A percentile compares a stretch with the other conserved stretches of the same genome.
Conservation (phyloP, 2,797 vertebrate genomes). For the Squalus acanthias region DNA sequence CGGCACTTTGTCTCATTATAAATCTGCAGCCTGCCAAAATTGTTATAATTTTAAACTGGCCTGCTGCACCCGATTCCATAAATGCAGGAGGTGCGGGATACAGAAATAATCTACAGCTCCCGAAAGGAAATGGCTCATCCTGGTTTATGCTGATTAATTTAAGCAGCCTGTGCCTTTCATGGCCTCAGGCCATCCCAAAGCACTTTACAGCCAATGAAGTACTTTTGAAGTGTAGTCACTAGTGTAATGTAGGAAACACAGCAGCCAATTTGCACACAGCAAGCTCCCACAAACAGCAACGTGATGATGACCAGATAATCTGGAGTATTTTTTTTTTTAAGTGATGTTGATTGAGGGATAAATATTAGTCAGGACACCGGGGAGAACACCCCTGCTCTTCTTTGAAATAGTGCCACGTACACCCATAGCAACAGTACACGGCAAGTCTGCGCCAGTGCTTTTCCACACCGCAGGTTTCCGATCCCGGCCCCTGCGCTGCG, state of each 20-base stretch:
- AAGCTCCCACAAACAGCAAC: neutral
- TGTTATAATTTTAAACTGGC: neutral
- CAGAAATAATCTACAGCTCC: too few relatives aligned
- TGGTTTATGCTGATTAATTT: neutral
- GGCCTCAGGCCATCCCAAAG: neutral
- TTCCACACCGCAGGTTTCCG: neutral
- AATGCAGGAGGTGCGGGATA: neutral
- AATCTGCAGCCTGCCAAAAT: neutral
- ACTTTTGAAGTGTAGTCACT: neutral
- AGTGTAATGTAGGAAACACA: neutral
- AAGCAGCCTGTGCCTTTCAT: neutral
- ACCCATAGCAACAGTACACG: too few relatives aligned
- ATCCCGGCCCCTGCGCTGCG: too few relatives aligned
- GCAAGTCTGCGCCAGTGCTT: neutral
- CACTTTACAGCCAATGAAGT: neutral
- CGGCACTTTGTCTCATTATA: neutral
- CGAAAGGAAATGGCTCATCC: neutral
- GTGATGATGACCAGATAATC: neutral
- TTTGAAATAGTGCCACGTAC: neutral
- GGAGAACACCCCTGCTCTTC: neutral
- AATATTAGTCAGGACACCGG: neutral
- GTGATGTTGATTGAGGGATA: neutral
- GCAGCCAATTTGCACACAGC: neutral
- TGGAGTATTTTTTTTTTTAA: neutral
- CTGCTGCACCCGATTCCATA: neutral